Conservation (phyloP, 2,797 vertebrate genomes). For the Megalops cyprinoides region DNA sequence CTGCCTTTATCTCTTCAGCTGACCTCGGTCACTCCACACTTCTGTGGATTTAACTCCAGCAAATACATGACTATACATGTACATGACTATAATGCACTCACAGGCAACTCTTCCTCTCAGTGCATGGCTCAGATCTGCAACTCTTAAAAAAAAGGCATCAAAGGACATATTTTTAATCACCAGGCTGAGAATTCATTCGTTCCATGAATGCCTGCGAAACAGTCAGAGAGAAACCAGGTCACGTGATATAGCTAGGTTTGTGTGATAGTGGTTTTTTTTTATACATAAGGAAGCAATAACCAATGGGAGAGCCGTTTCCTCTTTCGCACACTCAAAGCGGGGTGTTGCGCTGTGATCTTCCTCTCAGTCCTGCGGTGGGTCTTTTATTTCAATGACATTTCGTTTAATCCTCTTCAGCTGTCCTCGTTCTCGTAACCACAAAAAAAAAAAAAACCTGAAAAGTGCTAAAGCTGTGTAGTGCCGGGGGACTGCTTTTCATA, state of each 20-base stretch:
- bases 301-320: constrained; percentile 58
- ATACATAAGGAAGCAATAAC: constrained; percentile 50
- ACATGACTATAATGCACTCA: neutral
- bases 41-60: constrained; percentile 42
- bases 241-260: constrained; percentile 1
- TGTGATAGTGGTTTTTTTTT: constrained; percentile 26
- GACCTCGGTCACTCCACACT: constrained; percentile 43
- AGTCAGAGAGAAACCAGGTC: neutral
- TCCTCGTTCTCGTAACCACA: constrained; percentile 74
- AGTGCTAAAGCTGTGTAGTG: constrained; percentile 62
- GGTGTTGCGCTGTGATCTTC: constrained; percentile 71
- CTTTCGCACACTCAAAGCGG: constrained; percentile 67
- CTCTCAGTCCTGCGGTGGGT: constrained; percentile 71
- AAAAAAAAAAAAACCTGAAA: no score
- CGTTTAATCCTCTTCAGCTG: constrained; percentile 79
- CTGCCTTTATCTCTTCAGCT: constrained; percentile 52
- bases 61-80: no score
- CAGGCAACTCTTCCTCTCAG: neutral
- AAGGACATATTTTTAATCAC: neutral
- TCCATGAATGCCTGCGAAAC: neutral
- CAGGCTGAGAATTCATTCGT: neutral
- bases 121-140: neutral
- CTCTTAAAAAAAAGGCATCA: neutral
- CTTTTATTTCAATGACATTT: constrained; percentile 76
- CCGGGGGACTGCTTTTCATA: constrained; percentile 76